A percentile compares a stretch with the other conserved stretches of the same genome.
phyloP scores from a whole-genome alignment of 37 sponge, comb jelly and placozoan species.

The Trichoplax adhaerens region DNA sequence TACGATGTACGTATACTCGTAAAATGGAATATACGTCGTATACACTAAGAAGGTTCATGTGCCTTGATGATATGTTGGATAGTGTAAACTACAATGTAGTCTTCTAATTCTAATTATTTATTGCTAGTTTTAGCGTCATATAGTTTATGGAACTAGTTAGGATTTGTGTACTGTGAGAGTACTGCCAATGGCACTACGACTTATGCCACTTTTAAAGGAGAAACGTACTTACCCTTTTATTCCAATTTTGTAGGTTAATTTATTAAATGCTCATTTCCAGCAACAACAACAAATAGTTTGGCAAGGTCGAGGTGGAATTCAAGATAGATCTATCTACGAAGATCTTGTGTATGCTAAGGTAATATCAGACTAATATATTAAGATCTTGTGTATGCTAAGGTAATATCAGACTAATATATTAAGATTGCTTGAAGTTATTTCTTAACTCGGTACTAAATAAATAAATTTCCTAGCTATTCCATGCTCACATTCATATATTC shows the following conservation, averaged over 20 bases:
- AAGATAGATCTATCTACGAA: conserved; percentile 92
- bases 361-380: not conserved
- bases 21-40: too few relatives aligned
- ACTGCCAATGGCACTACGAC: not conserved
- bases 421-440: not conserved
- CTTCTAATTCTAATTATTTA: too few relatives aligned
- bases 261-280: conserved; percentile 80
- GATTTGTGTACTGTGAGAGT: too few relatives aligned
- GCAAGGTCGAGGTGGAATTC: conserved; percentile 87
- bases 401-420: not conserved
- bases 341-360: conserved; percentile 92
- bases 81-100: too few relatives aligned
- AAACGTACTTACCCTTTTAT: not conserved
- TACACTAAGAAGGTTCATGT: too few relatives aligned
- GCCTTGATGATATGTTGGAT: too few relatives aligned
- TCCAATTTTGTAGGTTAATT: conserved; percentile 38
- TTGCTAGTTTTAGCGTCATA: too few relatives aligned
- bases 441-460: not conserved
- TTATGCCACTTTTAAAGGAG: not conserved
- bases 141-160: too few relatives aligned
- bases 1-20: too few relatives aligned
- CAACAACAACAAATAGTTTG: conserved; percentile 97
- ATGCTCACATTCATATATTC: not conserved
- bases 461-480: not conserved
- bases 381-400: not conserved